Conservation (phyloP, 2,888 invertebrate species). For the Tetragonula carbonaria region DNA sequence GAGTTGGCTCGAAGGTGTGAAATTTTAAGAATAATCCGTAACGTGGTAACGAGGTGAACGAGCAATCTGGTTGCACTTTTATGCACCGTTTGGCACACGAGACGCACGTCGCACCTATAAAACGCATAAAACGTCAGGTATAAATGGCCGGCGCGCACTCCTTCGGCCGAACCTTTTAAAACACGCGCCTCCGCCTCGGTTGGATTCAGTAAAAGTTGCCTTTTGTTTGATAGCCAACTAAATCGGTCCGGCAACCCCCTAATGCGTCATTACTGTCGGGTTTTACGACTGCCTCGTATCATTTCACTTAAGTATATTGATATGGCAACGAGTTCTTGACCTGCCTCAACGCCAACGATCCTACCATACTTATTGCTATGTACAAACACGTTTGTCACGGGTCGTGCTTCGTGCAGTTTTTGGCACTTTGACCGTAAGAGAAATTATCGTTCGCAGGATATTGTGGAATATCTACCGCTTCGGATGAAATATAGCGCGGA, state of each 20-base stretch:
- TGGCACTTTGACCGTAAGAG: constrained; percentile 5
- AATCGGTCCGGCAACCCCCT: constrained; percentile 84
- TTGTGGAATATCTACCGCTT: not conserved
- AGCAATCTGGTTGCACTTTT: constrained; percentile 73
- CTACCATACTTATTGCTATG: constrained; percentile 70
- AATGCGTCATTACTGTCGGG: constrained; percentile 84
- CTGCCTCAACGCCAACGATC: constrained; percentile 80
- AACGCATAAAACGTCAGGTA: constrained; percentile 75
- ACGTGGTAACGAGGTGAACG: constrained; percentile 67
- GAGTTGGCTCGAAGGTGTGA: constrained; percentile 45
- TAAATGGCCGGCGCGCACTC: constrained; percentile 69
- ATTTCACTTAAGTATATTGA: constrained; percentile 85
- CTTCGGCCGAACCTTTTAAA: constrained; percentile 74
- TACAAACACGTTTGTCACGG: constrained; percentile 73
- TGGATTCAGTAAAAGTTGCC: constrained; percentile 83
- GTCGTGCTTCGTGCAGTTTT: constrained; percentile 34
- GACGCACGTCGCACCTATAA: constrained; percentile 75
- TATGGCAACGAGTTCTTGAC: constrained; percentile 84
- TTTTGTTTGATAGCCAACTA: constrained; percentile 84
- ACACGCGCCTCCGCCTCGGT: constrained; percentile 76
- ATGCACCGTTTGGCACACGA: constrained; percentile 74
- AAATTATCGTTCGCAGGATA: not conserved
- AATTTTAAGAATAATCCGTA: constrained; percentile 67
- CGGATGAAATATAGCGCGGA: not conserved
- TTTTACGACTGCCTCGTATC: constrained; percentile 84